Conservation (phyloP, 2,797 vertebrate species). For the Austrolebias charrua region DNA sequence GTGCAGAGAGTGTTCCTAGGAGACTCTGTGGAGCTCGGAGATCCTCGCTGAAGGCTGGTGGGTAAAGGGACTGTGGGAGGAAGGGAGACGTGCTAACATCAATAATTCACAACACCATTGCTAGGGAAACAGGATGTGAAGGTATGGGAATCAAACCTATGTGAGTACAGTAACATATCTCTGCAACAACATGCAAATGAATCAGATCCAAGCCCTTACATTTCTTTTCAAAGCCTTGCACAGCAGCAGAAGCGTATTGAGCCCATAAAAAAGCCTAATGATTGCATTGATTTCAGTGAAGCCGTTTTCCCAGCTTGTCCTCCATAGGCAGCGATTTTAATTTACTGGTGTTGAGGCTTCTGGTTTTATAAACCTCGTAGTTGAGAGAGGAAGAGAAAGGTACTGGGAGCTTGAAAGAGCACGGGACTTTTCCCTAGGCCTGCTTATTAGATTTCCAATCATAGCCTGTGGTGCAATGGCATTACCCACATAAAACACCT, state of each 20-base stretch:
- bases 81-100: conserved; percentile 68
- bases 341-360: conserved; percentile 64
- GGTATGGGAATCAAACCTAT: conserved; percentile 60
- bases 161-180: conserved; percentile 46
- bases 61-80: conserved; percentile 53
- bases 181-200: conserved; percentile 63
- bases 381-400: conserved; percentile 42
- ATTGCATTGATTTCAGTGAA: conserved; percentile 71
- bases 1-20: conserved; percentile 63
- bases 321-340: conserved; percentile 64
- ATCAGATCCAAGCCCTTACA: conserved; percentile 31
- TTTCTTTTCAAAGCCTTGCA: conserved; percentile 62
- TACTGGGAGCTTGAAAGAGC: conserved; percentile 50
- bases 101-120: conserved; percentile 80
- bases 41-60: conserved; percentile 62
- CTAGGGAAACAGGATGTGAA: conserved; percentile 75
- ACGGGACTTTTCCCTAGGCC: conserved; percentile 57
- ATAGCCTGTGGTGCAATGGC: conserved; percentile 66
- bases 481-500: conserved; percentile 76
- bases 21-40: conserved; percentile 67
- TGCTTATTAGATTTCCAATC: conserved; percentile 81
- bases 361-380: conserved; percentile 60
- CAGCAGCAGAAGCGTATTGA: conserved; percentile 51
- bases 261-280: conserved; percentile 68
- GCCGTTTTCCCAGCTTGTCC: conserved; percentile 40